phyloP scores from a whole-genome alignment of 2,888 invertebrate species.

The Lydus trimaculatus region DNA sequence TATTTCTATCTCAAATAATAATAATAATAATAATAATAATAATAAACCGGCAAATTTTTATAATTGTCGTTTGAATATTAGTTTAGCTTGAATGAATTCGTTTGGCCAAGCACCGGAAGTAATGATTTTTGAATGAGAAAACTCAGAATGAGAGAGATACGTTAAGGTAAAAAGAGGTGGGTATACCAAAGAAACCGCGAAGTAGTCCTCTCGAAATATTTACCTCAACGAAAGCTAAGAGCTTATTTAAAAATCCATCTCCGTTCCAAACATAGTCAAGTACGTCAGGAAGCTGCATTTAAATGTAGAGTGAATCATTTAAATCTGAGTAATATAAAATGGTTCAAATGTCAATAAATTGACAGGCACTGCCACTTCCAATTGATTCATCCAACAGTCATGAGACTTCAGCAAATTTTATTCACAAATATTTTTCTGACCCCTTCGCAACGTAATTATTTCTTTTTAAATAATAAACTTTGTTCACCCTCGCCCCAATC shows the following conservation, averaged over 20 bases:
- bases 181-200: constrained; percentile 35
- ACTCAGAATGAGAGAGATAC: background rate
- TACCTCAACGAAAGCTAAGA: constrained; percentile 49
- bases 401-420: constrained; percentile 33
- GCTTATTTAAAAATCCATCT: constrained; percentile 59
- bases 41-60: constrained; percentile 1
- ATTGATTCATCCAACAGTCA: constrained; percentile 47
- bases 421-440: constrained; percentile 26
- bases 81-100: constrained; percentile 24
- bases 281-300: constrained; percentile 55
- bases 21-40: background rate
- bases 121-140: constrained; percentile 32
- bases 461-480: background rate
- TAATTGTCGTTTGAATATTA: constrained; percentile 14
- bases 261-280: constrained; percentile 52
- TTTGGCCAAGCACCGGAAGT: constrained; percentile 26
- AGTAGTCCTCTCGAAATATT: constrained; percentile 48
- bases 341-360: constrained; percentile 44
- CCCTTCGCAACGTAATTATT: background rate
- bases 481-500: background rate
- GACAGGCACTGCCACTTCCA: constrained; percentile 44
- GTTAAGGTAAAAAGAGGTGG: constrained; percentile 2
- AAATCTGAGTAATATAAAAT: constrained; percentile 56
- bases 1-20: background rate
- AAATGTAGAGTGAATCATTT: constrained; percentile 57